Base-by-base conservation (phyloP, 2,888 invertebrate genomes). In the Iphiclides podalirius region DNA sequence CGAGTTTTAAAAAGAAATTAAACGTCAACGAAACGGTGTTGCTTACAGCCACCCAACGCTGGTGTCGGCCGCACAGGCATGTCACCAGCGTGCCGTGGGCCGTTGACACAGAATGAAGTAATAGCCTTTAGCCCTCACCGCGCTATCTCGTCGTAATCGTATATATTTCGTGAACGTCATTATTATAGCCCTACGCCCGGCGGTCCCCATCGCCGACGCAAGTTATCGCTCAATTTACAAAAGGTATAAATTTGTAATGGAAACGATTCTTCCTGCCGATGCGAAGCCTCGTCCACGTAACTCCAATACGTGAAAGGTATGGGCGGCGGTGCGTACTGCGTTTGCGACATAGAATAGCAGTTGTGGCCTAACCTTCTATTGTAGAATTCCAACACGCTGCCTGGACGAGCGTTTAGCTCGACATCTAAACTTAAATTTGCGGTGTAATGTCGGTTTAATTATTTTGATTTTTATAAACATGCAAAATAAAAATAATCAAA, bases 151-250 rank as follows among this genome's bases (percentile, higher is more conserved):
- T 53, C 70, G 81, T 79, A 78, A 78, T 75, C 76, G 68, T 76
- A 78, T 67, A 67, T 77, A 73, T 73, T 66, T 58, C 55, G 52
- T 50, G 61, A 60, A 64, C 66, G 67, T 74, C 71, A 70, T 78
- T 72, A 77, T 75, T 74, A 76, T 67, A 51, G 63, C 59, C 61
- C 39, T 54, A 52, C 53, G 54, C 64, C 62, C 70, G 76, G 73
- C 70, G 67, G 75, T 72, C 70, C 73, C 71, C 67, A 60, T 67
- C 67, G 63, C 59, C 61, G 58, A 59, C 52, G 70, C 70, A 65
- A 75, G 66, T 77, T 82, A 83, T 79, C 67, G 74, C 77, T 81
- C 80, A 81, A 82, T 82, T 76, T 70, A 72, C 64, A 59, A 61
- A 66, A 68, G 56, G 68, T 70, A 76, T 73, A 72, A 70, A 71